These are phyloP conservation scores for Zaprionus tsacasi DNA, from an alignment of 1,140 invertebrate genomes.

Conservation along the genomic window DNA sequence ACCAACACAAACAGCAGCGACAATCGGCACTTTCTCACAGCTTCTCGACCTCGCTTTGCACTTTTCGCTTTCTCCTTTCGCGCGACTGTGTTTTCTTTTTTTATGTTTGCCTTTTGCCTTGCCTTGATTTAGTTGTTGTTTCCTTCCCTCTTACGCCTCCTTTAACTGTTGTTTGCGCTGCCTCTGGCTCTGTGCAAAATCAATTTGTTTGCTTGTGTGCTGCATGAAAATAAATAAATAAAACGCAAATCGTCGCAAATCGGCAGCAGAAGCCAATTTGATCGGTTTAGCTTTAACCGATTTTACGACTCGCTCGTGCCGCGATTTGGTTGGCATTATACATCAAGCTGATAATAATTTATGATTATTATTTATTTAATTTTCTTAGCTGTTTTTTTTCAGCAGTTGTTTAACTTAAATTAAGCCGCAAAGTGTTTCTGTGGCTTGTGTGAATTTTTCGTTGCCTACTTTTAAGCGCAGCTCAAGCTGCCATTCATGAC, in stretches of 20 bases:
- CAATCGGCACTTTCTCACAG: conserved; percentile 38
- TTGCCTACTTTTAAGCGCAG: conserved; percentile 35
- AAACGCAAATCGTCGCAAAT: conserved; percentile 64
- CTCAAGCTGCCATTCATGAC: conserved; percentile 19
- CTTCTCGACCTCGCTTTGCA: conserved; percentile 38
- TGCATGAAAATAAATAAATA: conserved; percentile 74
- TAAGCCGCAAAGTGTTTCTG: neutral
- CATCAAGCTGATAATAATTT: conserved; percentile 73
- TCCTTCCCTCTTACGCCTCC: neutral
- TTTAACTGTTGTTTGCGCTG: conserved; percentile 29
- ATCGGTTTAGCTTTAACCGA: conserved; percentile 64
- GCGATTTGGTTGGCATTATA: conserved; percentile 72
- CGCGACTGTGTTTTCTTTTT: conserved; percentile 24
- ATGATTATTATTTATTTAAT: conserved; percentile 73
- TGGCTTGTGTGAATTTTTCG: neutral
- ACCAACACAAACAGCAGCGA: conserved; percentile 34
- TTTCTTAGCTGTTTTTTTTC: conserved; percentile 39
- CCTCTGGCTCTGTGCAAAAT: conserved; percentile 42
- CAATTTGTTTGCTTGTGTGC: conserved; percentile 72
- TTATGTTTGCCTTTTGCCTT: conserved; percentile 51
- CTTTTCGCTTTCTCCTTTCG: conserved; percentile 46
- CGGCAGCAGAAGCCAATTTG: conserved; percentile 74
- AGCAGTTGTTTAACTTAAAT: conserved; percentile 17
- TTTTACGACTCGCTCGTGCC: conserved; percentile 74
- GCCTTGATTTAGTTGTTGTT: conserved; percentile 73